Evolutionary conservation across 2,888 invertebrate genomes (phyloP).

Genomic region (Sinopyrophorus schimmeli): DNA sequence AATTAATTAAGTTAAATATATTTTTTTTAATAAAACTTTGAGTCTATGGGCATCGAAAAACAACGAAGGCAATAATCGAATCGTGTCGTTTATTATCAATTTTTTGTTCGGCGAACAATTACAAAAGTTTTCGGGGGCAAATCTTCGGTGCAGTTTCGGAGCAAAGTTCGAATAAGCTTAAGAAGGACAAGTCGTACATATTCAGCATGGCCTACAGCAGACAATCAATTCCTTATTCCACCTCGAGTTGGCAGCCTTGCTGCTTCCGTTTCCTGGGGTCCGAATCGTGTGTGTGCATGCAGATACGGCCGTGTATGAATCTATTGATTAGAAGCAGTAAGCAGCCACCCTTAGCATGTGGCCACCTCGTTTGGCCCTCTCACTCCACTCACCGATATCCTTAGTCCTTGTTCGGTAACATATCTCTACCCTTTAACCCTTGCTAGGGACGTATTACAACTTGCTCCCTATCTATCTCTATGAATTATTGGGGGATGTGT

Average conservation of each 20-base stretch:
- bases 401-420: conserved; percentile 39
- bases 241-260: conserved; percentile 41
- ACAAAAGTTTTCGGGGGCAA: too few species aligned
- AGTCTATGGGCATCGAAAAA: too few species aligned
- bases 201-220: conserved; percentile 49
- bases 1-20: too few species aligned
- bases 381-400: conserved; percentile 34
- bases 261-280: conserved; percentile 47
- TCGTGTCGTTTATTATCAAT: too few species aligned
- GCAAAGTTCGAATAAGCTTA: conserved; percentile 20
- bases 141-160: too few species aligned
- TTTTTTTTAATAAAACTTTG: too few species aligned
- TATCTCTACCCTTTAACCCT: conserved; percentile 42
- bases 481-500: conserved; percentile 29
- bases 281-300: conserved; percentile 50
- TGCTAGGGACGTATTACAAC: conserved; percentile 42
- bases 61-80: too few species aligned
- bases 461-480: conserved; percentile 37
- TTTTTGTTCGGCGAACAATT: too few species aligned
- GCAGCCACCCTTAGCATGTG: conserved; percentile 44
- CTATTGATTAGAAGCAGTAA: conserved; percentile 51
- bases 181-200: conserved; percentile 44
- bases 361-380: conserved; percentile 39
- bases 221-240: conserved; percentile 54
- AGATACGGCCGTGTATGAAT: conserved; percentile 51